These are phyloP conservation scores for Pluvianellus socialis DNA, from an alignment of 2,113 vertebrate genomes.

Conservation along the genomic window DNA sequence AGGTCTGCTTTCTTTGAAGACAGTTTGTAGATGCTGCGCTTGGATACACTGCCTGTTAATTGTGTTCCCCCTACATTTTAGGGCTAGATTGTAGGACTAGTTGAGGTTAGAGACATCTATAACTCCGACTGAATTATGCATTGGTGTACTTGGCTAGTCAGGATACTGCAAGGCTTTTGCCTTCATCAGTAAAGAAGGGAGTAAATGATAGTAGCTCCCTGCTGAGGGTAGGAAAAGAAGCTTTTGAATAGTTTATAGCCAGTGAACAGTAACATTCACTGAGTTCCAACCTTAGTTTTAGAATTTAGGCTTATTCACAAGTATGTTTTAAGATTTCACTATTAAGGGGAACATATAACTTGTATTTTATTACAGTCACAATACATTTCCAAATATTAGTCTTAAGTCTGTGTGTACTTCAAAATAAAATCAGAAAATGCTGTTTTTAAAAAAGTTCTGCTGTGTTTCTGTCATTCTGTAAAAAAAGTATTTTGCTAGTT, in stretches of 20 bases:
- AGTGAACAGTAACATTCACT: neutral
- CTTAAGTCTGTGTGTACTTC: neutral
- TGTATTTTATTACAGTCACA: neutral
- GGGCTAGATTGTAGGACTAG: neutral
- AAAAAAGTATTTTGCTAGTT: neutral
- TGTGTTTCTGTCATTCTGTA: neutral
- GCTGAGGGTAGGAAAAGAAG: neutral
- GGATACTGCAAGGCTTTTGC: neutral
- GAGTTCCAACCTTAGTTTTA: neutral
- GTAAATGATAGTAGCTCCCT: neutral
- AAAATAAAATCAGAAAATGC: neutral
- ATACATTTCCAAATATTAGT: neutral
- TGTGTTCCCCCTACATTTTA: neutral
- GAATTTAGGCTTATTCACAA: neutral
- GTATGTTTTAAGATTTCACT: neutral
- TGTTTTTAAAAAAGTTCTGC: neutral
- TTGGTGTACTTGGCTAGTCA: neutral
- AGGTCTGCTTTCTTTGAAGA: neutral
- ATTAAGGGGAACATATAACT: rapidly evolving
- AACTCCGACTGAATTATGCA: neutral
- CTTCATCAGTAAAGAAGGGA: neutral
- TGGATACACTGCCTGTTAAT: neutral
- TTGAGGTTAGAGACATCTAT: neutral
- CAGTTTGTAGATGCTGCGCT: neutral
- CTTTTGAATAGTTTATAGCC: neutral